These are phyloP conservation scores for Holacanthus passer DNA, from an alignment of 2,113 vertebrate species.

Conservation along the genomic window DNA sequence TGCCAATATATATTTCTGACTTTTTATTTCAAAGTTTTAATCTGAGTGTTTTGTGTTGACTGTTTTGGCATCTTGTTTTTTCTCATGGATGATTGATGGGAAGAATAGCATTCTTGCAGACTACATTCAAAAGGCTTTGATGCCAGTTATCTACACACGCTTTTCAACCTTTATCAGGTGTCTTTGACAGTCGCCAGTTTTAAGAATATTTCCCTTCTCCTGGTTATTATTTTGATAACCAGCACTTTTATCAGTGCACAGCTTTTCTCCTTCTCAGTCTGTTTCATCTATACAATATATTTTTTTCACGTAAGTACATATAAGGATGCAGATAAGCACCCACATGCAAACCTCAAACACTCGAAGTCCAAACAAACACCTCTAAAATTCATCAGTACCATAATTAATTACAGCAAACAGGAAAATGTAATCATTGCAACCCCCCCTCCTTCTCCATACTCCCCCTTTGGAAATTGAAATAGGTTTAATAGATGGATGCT, in stretches of 20 bases:
- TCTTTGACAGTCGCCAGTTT: slow-evolving; percentile 3
- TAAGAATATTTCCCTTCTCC: slow-evolving; percentile 3
- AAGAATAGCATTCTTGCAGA: slow-evolving; percentile 15
- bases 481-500: slow-evolving; percentile 83
- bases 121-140: not conserved
- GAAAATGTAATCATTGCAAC: slow-evolving; percentile 78
- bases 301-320: not conserved
- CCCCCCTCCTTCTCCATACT: slow-evolving; percentile 14
- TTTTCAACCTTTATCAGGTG: slow-evolving; percentile 20
- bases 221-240: slow-evolving; percentile 22
- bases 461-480: slow-evolving; percentile 81
- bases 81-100: not conserved
- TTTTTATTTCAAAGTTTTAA: slow-evolving; percentile 28
- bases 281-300: not conserved
- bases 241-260: slow-evolving; percentile 7
- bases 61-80: not conserved
- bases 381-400: slow-evolving; percentile 79
- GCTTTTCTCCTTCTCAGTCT: not conserved
- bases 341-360: slow-evolving; percentile 18
- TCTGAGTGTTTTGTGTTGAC: slow-evolving; percentile 18
- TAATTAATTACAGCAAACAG: slow-evolving; percentile 83
- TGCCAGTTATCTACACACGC: slow-evolving; percentile 23
- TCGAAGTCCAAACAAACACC: slow-evolving; percentile 52
- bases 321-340: slow-evolving; percentile 27
- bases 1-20: slow-evolving; percentile 5